A percentile compares a stretch with the other conserved stretches of the same genome.
phyloP scores from a whole-genome alignment of 2,113 vertebrate species.

The Donacobius atricapilla region DNA sequence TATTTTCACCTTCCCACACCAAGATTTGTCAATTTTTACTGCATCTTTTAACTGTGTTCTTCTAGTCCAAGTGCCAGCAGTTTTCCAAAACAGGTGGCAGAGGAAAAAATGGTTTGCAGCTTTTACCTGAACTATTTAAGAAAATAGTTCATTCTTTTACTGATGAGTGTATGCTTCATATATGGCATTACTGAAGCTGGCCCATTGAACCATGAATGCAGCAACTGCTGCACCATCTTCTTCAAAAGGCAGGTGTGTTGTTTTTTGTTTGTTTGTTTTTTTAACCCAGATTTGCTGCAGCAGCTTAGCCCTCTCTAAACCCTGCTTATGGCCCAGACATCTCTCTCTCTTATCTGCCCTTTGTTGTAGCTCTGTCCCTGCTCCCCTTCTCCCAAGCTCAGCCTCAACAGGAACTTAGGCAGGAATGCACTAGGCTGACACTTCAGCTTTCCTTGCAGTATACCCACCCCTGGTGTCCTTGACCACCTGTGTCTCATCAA shows the following conservation, averaged over 20 bases:
- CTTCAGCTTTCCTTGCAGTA: background rate
- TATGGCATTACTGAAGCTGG: background rate
- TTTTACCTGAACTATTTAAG: background rate
- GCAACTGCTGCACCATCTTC: background rate
- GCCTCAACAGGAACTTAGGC: background rate
- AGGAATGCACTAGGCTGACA: background rate
- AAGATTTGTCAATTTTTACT: slow-evolving; percentile 80
- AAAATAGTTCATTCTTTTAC: background rate
- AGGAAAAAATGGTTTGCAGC: background rate
- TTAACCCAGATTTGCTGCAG: background rate
- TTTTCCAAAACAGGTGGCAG: slow-evolving; percentile 54
- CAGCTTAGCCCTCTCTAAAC: background rate
- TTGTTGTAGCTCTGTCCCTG: background rate
- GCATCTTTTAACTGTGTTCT: slow-evolving; percentile 77
- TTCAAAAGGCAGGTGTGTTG: background rate
- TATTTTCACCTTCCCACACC: slow-evolving; percentile 65
- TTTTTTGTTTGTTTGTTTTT: background rate
- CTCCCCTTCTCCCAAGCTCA: background rate
- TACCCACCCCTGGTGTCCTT: background rate
- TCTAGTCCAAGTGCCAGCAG: slow-evolving; percentile 65
- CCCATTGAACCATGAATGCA: background rate
- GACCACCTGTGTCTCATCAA: background rate
- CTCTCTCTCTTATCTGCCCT: background rate
- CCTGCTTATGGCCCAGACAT: background rate
- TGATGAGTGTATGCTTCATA: background rate